Evolutionary conservation across 2,797 vertebrate species (phyloP).

Genomic region (Rhynchotus rufescens): DNA sequence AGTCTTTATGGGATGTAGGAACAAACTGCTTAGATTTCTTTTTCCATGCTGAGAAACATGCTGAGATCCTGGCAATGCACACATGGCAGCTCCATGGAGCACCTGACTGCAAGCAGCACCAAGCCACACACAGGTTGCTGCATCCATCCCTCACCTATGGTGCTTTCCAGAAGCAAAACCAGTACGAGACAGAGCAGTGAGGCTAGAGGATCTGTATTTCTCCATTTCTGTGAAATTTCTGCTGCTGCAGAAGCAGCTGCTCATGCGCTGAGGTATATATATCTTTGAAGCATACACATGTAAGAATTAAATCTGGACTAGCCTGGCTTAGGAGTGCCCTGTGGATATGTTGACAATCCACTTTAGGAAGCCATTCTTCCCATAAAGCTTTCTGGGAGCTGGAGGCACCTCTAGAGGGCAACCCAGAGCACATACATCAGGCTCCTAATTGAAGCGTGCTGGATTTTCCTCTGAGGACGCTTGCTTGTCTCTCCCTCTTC

Average conservation of each 20-base stretch:
- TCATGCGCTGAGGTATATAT: background rate
- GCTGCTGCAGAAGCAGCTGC: background rate
- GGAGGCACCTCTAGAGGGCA: constrained; percentile 35
- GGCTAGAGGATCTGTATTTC: background rate
- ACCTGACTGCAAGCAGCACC: background rate
- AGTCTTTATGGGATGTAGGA: background rate
- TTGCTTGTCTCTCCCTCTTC: background rate
- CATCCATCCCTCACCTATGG: background rate
- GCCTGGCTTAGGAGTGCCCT: background rate
- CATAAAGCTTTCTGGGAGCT: background rate
- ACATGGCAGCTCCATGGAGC: background rate
- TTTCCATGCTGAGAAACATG: background rate
- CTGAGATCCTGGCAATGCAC: fast-evolving
- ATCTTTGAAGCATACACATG: background rate
- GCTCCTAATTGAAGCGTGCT: background rate
- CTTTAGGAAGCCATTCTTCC: background rate
- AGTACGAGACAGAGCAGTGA: fast-evolving
- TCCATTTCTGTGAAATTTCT: background rate
- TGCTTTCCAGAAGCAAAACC: background rate
- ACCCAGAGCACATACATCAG: background rate
- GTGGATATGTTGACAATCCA: background rate
- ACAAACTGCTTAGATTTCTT: background rate
- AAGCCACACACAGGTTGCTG: background rate
- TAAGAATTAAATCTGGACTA: background rate
- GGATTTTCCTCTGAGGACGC: background rate